Percentiles rank a stretch among this genome's conserved stretches.
Evolutionary conservation across 2,113 vertebrate species (phyloP).

Genomic region (Neoarius graeffei): DNA sequence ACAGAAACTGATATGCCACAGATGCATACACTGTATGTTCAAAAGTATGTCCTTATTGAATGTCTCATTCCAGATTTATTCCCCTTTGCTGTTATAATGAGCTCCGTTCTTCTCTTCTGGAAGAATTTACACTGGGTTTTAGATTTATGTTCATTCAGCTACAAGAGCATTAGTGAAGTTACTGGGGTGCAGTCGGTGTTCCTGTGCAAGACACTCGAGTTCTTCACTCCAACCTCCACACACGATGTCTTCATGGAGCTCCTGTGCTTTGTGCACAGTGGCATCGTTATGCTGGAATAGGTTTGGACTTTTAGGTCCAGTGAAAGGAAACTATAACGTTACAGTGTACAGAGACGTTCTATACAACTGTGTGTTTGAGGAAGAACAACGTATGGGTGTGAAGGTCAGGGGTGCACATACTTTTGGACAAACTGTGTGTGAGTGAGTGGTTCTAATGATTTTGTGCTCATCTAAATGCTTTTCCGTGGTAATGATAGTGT

Average conservation of each 20-base stretch:
- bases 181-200: too few species aligned
- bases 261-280: background rate
- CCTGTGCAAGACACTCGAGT: background rate
- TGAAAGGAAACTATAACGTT: background rate
- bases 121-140: background rate
- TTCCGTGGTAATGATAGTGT: conserved; percentile 36
- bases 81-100: background rate
- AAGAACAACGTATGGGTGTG: background rate
- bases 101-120: background rate
- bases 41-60: background rate
- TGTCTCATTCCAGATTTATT: background rate
- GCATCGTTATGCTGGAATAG: background rate
- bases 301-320: background rate
- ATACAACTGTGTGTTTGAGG: background rate
- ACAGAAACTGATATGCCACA: background rate
- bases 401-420: background rate
- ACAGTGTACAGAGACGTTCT: background rate
- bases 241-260: background rate
- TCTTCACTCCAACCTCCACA: background rate
- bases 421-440: background rate
- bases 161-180: background rate
- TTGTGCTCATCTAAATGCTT: background rate
- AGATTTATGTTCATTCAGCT: background rate
- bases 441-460: background rate
- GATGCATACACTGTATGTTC: background rate